Percentiles rank a stretch among this genome's conserved stretches.
These are phyloP conservation scores for Eristalis arbustorum DNA, from an alignment of 2,888 invertebrate genomes.

Conservation along the genomic window DNA sequence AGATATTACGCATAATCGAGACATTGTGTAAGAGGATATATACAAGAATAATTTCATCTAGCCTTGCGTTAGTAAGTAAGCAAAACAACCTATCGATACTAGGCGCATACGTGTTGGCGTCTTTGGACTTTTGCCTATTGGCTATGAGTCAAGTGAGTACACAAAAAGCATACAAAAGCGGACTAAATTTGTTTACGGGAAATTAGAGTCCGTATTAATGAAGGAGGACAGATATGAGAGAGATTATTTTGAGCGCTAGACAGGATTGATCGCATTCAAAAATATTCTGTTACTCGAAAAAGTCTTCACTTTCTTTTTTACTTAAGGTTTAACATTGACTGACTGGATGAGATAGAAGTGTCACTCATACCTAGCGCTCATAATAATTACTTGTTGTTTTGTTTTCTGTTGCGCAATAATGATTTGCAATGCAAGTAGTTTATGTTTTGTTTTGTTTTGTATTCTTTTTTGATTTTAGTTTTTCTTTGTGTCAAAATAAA, in stretches of 20 bases:
- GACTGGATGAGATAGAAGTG: no score
- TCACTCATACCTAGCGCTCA: constrained; percentile 46
- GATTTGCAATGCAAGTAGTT: constrained; percentile 53
- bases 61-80: constrained; percentile 56
- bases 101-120: constrained; percentile 4
- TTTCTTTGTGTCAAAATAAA: constrained; percentile 25
- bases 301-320: background rate
- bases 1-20: constrained; percentile 10
- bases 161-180: constrained; percentile 63
- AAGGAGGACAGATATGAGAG: constrained; percentile 67
- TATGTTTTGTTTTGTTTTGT: constrained; percentile 14
- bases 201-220: constrained; percentile 36
- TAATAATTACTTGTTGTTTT: constrained; percentile 39
- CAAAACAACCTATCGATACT: constrained; percentile 15
- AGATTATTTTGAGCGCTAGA: constrained; percentile 66
- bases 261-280: background rate
- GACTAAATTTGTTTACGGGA: constrained; percentile 20
- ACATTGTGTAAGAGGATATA: background rate
- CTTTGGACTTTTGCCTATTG: constrained; percentile 9
- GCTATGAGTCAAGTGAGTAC: constrained; percentile 47
- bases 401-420: constrained; percentile 34
- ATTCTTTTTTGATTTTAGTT: background rate
- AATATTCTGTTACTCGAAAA: no score
- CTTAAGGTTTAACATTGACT: no score
- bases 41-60: background rate